These are phyloP conservation scores for Exaiptasia diaphana DNA, from an alignment of 64 coral and sea anemone species.

Conservation along the genomic window DNA sequence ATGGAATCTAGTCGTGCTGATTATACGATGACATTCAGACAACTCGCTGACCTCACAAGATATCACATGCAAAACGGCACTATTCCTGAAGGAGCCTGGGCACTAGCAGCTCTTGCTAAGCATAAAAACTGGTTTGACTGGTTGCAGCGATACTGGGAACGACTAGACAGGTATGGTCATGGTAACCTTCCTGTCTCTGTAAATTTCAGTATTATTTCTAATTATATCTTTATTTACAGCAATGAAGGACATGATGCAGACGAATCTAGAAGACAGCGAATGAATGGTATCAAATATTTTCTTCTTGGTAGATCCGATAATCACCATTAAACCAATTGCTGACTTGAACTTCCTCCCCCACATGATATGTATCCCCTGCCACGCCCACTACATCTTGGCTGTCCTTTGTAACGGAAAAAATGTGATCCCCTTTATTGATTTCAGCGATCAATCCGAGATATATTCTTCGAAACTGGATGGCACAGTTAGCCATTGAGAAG, in stretches of 20 bases:
- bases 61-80: constrained; percentile 15
- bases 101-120: constrained; percentile 31
- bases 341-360: no score
- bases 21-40: constrained; percentile 87
- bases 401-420: no score
- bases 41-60: constrained; percentile 55
- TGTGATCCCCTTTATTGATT: neutral
- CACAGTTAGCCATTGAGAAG: constrained; percentile 69
- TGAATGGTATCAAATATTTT: constrained; percentile 55
- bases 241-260: constrained; percentile 49
- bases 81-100: constrained; percentile 40
- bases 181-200: neutral
- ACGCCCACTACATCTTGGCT: no score
- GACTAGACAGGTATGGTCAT: constrained; percentile 45
- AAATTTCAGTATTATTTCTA: neutral
- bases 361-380: no score
- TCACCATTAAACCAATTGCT: neutral
- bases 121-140: constrained; percentile 80
- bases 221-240: neutral
- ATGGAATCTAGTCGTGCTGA: constrained; percentile 64
- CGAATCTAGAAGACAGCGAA: constrained; percentile 36
- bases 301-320: neutral
- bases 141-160: constrained; percentile 57
- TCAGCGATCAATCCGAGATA: constrained; percentile 81
- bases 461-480: constrained; percentile 93